phyloP scores from a whole-genome alignment of 1,140 invertebrate genomes.

The Scaptodrosophila lebanonensis region DNA sequence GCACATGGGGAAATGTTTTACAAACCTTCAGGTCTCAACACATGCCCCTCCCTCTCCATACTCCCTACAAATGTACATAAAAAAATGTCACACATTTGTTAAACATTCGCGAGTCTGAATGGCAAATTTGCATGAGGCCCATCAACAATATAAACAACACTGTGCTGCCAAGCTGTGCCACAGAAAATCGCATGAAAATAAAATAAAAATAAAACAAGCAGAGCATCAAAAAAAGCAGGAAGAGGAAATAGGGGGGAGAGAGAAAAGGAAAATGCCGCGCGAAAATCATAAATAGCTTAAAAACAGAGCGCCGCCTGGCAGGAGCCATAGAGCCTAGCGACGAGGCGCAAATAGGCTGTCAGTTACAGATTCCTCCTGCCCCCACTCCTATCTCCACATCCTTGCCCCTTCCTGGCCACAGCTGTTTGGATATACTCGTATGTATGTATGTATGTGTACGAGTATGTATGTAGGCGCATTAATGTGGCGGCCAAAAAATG shows the following conservation, averaged over 20 bases:
- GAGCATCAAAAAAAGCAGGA: conserved; percentile 38
- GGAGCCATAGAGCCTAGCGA: conserved; percentile 40
- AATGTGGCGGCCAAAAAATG: conserved; percentile 48
- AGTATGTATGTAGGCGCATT: conserved; percentile 62
- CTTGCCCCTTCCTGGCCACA: not conserved
- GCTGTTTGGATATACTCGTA: too few species aligned
- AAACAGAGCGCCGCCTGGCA: conserved; percentile 57
- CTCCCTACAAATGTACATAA: conserved; percentile 37
- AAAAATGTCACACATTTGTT: conserved; percentile 75
- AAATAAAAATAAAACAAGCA: conserved; percentile 65
- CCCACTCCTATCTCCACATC: not conserved
- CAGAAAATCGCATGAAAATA: conserved; percentile 70
- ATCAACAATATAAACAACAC: conserved; percentile 56
- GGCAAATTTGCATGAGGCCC: conserved; percentile 3
- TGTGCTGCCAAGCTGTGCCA: conserved; percentile 53
- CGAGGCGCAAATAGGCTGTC: conserved; percentile 67
- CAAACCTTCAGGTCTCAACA: conserved; percentile 5
- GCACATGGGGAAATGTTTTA: conserved; percentile 11
- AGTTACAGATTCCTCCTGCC: conserved; percentile 35
- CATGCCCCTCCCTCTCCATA: not conserved
- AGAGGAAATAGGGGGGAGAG: conserved; percentile 29
- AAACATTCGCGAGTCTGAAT: conserved; percentile 67
- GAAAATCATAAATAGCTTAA: conserved; percentile 69
- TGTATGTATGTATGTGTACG: conserved; percentile 19
- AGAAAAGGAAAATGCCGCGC: conserved; percentile 24